Conservation (phyloP, 2,113 vertebrate genomes). For the Psittacus erithacus region DNA sequence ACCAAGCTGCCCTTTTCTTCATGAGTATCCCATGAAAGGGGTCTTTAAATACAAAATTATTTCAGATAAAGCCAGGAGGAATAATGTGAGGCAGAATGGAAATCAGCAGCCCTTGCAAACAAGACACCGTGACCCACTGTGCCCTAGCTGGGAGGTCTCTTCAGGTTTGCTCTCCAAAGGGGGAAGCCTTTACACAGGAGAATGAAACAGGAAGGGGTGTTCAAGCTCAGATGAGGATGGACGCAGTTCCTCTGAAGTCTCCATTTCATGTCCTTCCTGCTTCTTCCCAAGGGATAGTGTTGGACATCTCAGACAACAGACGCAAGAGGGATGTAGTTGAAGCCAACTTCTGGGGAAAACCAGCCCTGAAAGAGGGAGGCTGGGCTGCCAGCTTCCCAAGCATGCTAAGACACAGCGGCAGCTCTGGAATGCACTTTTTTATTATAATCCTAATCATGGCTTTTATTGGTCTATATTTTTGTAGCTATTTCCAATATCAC, state of each 20-base stretch:
- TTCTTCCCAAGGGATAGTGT: accelerated
- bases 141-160: neutral
- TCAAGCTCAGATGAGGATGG: neutral
- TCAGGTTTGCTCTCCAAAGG: neutral
- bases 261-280: neutral
- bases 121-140: neutral
- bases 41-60: neutral
- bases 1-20: neutral
- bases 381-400: conserved; percentile 38
- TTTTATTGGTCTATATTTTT: conserved; percentile 32
- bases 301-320: neutral
- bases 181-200: neutral
- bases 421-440: conserved; percentile 41
- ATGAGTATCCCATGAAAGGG: neutral
- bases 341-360: neutral
- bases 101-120: neutral
- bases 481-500: conserved; percentile 37
- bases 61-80: neutral
- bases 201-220: neutral
- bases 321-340: neutral
- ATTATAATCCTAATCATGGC: neutral
- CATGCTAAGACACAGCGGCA: neutral
- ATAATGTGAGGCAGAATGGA: neutral
- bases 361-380: neutral
- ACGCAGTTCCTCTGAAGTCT: neutral